Evolutionary conservation across 30 jellyfish, hydroid and myxozoan species (phyloP).

Genomic region (Aurelia aurita): DNA sequence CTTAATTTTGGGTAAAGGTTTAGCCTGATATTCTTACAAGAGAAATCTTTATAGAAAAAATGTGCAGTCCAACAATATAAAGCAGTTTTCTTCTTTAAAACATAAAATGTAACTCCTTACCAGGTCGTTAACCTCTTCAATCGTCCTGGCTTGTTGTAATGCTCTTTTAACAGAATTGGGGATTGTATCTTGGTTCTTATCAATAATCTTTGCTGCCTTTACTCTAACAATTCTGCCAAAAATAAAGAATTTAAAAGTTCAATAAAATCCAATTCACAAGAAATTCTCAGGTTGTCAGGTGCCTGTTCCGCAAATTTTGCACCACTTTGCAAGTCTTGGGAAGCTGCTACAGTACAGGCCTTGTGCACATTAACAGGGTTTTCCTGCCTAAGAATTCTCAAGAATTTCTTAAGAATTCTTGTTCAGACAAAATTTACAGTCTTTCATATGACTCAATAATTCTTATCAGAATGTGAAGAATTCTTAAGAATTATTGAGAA

Average conservation of each 20-base stretch:
- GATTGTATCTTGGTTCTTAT: slow-evolving; percentile 40
- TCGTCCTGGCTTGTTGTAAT: slow-evolving; percentile 52
- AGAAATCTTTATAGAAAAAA: background rate
- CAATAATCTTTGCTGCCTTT: slow-evolving; percentile 58
- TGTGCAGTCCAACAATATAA: too few relatives aligned
- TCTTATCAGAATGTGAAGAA: too few relatives aligned
- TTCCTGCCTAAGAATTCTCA: too few relatives aligned
- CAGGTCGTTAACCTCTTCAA: slow-evolving; percentile 80
- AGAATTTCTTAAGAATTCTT: too few relatives aligned
- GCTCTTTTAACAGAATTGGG: slow-evolving; percentile 18
- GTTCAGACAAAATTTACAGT: too few relatives aligned
- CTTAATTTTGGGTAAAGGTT: background rate
- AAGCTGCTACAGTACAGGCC: too few relatives aligned
- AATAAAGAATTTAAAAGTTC: background rate
- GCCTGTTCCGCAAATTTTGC: too few relatives aligned
- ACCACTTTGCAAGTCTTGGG: too few relatives aligned
- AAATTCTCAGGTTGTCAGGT: too few relatives aligned
- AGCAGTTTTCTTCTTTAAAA: background rate
- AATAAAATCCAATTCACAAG: background rate
- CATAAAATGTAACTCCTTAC: slow-evolving; percentile 26
- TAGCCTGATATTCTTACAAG: background rate
- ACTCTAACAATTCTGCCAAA: slow-evolving; percentile 44
- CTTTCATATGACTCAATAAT: too few relatives aligned
- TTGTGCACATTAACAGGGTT: too few relatives aligned
- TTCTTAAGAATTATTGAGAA: too few relatives aligned